phyloP scores from a whole-genome alignment of 2,113 vertebrate species.

The Pleuronectes platessa region DNA sequence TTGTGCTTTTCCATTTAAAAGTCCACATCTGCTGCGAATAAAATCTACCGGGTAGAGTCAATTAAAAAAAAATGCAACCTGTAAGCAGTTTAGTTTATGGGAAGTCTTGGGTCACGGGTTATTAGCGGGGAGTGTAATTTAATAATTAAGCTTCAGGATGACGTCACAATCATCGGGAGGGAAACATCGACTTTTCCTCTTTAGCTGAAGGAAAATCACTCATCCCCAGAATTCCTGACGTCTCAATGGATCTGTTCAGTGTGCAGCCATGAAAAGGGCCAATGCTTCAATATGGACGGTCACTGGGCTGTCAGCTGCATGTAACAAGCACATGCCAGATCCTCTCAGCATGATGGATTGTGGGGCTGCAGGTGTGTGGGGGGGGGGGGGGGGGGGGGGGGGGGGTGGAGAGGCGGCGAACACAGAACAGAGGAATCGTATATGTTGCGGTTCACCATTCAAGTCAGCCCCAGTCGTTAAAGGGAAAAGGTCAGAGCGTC shows the following conservation, averaged over 20 bases:
- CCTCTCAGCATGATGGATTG: slow-evolving; percentile 58
- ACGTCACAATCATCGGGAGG: not conserved
- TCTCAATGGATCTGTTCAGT: slow-evolving; percentile 18
- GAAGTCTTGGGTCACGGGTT: not conserved
- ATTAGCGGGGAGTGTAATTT: not conserved
- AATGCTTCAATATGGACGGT: slow-evolving; percentile 20
- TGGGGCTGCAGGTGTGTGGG: slow-evolving; percentile 7
- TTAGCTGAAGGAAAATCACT: not conserved
- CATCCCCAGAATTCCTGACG: not conserved
- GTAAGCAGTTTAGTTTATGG: not conserved
- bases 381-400: slow-evolving; percentile 1
- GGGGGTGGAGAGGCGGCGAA: slow-evolving; percentile 2
- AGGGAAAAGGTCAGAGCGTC: slow-evolving; percentile 58
- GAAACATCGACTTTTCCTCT: not conserved
- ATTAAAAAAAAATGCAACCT: not conserved
- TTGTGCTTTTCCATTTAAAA: not conserved
- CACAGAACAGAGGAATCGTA: slow-evolving; percentile 33
- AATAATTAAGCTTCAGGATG: not conserved
- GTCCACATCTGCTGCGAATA: not conserved
- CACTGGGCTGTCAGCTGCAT: slow-evolving; percentile 40
- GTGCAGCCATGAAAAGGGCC: not conserved
- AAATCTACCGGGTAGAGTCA: not conserved
- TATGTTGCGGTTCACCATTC: slow-evolving; percentile 40
- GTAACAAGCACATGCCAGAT: slow-evolving; percentile 44
- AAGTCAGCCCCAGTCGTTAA: slow-evolving; percentile 25